Base-by-base conservation (phyloP, 2,888 invertebrate genomes). In the Sicus ferrugineus region DNA sequence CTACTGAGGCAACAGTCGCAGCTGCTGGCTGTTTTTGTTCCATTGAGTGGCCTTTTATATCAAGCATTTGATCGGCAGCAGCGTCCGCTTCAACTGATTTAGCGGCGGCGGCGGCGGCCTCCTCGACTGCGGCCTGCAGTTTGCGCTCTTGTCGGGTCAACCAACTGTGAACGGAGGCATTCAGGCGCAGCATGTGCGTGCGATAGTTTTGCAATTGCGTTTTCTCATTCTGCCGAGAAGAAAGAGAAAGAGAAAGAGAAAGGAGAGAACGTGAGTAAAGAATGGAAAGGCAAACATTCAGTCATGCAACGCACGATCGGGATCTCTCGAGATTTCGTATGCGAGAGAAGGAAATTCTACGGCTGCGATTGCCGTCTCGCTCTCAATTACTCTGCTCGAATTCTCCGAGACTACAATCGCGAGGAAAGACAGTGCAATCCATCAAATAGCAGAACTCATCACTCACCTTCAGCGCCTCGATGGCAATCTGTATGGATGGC, bases 151-250 rank as follows among this genome's bases (percentile, higher is more conserved):
- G 85, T 19, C 85, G 81, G 50, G 86, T 86, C 68, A 86, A 74
- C 84, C 86, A 85, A 77, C 86, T 86, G 74, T 86, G 86, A 70
- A 86, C 86, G 61, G 85, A 83, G 72, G 86, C 86, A 77, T 86
- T 86, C 69, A 86, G 76, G 69, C 85, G 84, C 68, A 86, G 74
- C 86, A 86, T 86, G 70, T 81, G 83, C 59, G 85, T 83, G 72
- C 86, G 85, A 76, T 85, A 86, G 61, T 83, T 84, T 76, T 84
- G 81, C 67, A 86, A 73, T 74, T 83, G 82, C 11, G 79, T 77
- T 75, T 85, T 85, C 73, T 85, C 83, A 75, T 79, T 82, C 86
- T 86, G 72, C 74, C 9, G 28, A 21, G 26, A 6, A 16, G 16
- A 63, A n/a, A 16, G 68, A 71, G 54, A 50, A 54, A 56, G 67